Evolutionary conservation across 2,113 vertebrate genomes (phyloP).

Genomic region (Corapipo altera): DNA sequence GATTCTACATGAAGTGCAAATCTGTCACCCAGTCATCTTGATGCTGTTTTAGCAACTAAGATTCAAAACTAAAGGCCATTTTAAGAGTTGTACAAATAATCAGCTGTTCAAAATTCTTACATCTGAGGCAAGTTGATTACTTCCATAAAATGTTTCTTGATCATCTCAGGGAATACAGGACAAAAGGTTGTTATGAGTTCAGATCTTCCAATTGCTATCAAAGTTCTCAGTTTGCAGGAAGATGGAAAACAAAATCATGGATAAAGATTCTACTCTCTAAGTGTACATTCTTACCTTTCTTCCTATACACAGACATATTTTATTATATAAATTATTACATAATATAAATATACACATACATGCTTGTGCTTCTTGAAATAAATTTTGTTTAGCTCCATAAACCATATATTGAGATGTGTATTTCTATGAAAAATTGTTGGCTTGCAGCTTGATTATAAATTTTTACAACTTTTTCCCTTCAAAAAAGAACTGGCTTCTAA

Average conservation of each 20-base stretch:
- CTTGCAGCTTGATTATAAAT: not conserved
- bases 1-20: not conserved
- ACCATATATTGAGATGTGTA: rapidly evolving
- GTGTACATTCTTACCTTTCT: not conserved
- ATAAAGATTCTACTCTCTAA: not conserved
- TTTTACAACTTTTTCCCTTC: not conserved
- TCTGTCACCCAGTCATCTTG: not conserved
- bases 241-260: not conserved
- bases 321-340: not conserved
- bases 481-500: not conserved
- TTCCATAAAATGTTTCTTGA: not conserved
- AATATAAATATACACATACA: not conserved
- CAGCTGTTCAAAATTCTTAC: not conserved
- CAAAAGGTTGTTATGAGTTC: not conserved
- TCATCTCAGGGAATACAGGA: not conserved
- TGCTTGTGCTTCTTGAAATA: not conserved
- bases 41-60: not conserved
- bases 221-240: not conserved
- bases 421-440: not conserved
- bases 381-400: not conserved
- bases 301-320: not conserved
- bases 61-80: not conserved
- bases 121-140: not conserved
- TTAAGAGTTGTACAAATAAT: not conserved
- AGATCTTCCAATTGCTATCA: not conserved